Percentiles rank a stretch among this genome's conserved stretches.
These are phyloP conservation scores for Sorex araneus DNA, from an alignment of 2,113 vertebrate genomes.

Conservation along the genomic window DNA sequence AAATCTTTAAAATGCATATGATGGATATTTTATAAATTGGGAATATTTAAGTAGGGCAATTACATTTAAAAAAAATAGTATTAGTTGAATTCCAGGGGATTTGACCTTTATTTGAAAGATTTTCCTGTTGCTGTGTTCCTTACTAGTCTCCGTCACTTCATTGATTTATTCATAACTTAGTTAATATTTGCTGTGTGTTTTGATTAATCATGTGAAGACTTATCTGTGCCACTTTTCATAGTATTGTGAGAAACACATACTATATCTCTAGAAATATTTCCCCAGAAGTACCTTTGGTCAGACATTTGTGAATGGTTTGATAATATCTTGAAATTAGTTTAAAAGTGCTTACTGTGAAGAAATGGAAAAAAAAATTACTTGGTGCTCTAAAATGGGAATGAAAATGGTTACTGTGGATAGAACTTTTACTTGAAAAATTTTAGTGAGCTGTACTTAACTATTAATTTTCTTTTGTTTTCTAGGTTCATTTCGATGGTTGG, in stretches of 20 bases:
- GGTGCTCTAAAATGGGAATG: background rate
- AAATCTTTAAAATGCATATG: background rate
- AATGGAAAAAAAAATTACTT: conserved; percentile 37
- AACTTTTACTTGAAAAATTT: background rate
- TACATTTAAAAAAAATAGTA: background rate
- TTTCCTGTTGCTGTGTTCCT: background rate
- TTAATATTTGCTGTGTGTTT: background rate
- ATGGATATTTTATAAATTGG: background rate
- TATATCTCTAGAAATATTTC: background rate
- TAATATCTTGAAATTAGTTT: background rate
- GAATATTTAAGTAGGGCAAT: background rate
- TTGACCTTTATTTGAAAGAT: conserved; percentile 5
- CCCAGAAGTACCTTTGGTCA: background rate
- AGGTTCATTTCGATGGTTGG: conserved; percentile 95
- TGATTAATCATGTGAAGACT: background rate
- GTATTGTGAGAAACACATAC: background rate
- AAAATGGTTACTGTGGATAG: background rate
- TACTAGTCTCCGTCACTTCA: background rate
- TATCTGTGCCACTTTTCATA: background rate
- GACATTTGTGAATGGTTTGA: background rate
- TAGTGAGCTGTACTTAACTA: background rate
- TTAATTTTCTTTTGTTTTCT: conserved; percentile 58
- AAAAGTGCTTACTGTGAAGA: background rate
- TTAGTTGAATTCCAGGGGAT: background rate
- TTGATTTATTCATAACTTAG: background rate